Percentiles rank a stretch among this genome's conserved stretches.
Conservation (phyloP, 2,888 invertebrate species). For the Taphrorychus bicolor region DNA sequence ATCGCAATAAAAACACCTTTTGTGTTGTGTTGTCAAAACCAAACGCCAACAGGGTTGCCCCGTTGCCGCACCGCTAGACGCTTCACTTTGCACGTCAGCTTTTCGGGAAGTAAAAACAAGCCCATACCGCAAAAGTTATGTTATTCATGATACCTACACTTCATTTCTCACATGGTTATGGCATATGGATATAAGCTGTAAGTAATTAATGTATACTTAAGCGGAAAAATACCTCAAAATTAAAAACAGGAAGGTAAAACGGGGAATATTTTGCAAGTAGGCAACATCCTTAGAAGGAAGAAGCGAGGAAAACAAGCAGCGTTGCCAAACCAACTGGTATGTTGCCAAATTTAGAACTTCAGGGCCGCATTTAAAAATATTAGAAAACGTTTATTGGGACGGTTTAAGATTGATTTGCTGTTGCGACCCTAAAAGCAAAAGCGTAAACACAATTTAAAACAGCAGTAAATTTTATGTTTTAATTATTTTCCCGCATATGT, state of each 20-base stretch:
- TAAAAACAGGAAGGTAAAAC: not conserved
- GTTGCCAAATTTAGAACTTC: not conserved
- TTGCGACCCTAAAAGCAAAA: too few species aligned
- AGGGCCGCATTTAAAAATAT: not conserved
- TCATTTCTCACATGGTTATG: too few species aligned
- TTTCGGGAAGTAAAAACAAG: not conserved
- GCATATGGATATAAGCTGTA: too few species aligned
- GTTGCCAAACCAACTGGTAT: not conserved
- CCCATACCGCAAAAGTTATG: too few species aligned
- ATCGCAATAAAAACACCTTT: constrained; percentile 34
- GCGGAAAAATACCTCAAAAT: too few species aligned
- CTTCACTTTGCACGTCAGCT: not conserved
- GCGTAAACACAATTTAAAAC: too few species aligned
- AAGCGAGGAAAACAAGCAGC: not conserved
- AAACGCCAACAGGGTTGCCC: not conserved
- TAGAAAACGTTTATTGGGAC: too few species aligned
- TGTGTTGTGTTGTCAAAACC: constrained; percentile 41
- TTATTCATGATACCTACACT: too few species aligned
- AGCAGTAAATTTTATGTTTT: too few species aligned
- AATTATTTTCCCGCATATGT: too few species aligned
- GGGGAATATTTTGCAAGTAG: not conserved
- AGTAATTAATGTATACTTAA: too few species aligned
- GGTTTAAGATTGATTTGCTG: too few species aligned
- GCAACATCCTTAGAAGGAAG: not conserved
- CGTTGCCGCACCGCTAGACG: not conserved